These are phyloP conservation scores for Camponotus pennsylvanicus DNA, from an alignment of 1,140 invertebrate species.

Conservation along the genomic window DNA sequence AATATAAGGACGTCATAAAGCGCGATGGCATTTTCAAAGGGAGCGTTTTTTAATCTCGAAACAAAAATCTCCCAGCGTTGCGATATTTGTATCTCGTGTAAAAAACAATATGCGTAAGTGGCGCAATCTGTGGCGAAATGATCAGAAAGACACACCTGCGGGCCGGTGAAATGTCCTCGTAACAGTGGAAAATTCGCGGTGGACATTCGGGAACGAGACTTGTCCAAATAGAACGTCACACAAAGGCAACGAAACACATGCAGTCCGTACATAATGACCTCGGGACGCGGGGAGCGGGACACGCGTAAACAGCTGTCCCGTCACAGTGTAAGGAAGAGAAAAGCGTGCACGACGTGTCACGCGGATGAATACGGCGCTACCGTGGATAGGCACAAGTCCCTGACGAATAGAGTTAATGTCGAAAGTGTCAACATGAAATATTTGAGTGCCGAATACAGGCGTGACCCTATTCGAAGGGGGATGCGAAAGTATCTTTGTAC, in stretches of 20 bases:
- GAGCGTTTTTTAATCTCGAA: background rate
- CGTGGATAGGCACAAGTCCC: slow-evolving; percentile 63
- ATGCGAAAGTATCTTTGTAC: slow-evolving; percentile 55
- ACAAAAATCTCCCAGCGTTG: background rate
- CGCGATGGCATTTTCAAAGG: background rate
- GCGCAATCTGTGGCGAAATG: slow-evolving; percentile 41
- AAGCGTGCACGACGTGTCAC: slow-evolving; percentile 56
- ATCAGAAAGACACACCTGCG: slow-evolving; percentile 35
- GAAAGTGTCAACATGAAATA: slow-evolving; percentile 75
- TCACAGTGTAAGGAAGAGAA: slow-evolving; percentile 49
- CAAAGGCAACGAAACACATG: slow-evolving; percentile 59
- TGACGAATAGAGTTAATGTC: slow-evolving; percentile 74
- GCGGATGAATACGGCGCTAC: slow-evolving; percentile 58
- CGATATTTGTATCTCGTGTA: background rate
- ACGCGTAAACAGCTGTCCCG: slow-evolving; percentile 66
- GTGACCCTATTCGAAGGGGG: slow-evolving; percentile 53
- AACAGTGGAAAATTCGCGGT: slow-evolving; percentile 15
- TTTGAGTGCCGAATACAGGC: slow-evolving; percentile 72
- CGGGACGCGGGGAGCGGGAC: slow-evolving; percentile 26
- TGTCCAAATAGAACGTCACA: slow-evolving; percentile 69
- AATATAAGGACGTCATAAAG: background rate
- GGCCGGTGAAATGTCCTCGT: slow-evolving; percentile 1
- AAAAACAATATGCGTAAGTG: background rate
- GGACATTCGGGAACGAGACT: slow-evolving; percentile 64
- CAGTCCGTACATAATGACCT: slow-evolving; percentile 68